Percentiles rank a stretch among this genome's conserved stretches.
Evolutionary conservation across 2,888 invertebrate species (phyloP).

Genomic region (Meiosimyza decipiens): DNA sequence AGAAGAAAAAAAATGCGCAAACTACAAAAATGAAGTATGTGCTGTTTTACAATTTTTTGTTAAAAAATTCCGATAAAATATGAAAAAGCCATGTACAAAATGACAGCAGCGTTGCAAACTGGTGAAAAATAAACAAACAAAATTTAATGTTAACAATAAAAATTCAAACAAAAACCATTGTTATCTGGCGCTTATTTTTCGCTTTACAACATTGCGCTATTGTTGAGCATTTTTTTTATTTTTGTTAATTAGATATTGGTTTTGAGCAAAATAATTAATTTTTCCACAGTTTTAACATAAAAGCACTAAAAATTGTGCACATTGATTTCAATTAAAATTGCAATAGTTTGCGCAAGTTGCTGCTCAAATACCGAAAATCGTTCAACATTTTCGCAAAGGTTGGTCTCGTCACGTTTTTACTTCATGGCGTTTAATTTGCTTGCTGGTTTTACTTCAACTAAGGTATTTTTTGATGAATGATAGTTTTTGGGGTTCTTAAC

Average conservation of each 20-base stretch:
- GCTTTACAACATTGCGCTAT: too few species aligned
- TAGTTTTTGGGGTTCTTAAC: too few species aligned
- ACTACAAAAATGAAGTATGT: neutral
- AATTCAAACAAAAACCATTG: neutral
- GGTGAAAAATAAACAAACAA: neutral
- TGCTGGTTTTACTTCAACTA: too few species aligned
- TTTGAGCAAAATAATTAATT: too few species aligned
- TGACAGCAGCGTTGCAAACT: too few species aligned
- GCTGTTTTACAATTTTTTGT: neutral
- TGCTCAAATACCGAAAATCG: neutral
- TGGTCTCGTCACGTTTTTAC: constrained; percentile 44
- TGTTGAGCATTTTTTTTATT: too few species aligned
- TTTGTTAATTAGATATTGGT: too few species aligned
- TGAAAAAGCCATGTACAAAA: neutral
- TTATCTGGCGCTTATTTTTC: neutral
- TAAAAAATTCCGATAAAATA: neutral
- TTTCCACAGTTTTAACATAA: too few species aligned
- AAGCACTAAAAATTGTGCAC: constrained; percentile 14
- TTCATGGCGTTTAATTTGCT: neutral
- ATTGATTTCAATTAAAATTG: constrained; percentile 31
- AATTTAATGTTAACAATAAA: neutral
- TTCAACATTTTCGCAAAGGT: constrained; percentile 43
- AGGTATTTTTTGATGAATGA: too few species aligned
- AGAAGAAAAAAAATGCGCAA: neutral
- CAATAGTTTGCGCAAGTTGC: neutral